Percentiles rank a stretch among this genome's conserved stretches.
These are phyloP conservation scores for Coremacera marginata DNA, from an alignment of 2,888 invertebrate species.

Conservation along the genomic window DNA sequence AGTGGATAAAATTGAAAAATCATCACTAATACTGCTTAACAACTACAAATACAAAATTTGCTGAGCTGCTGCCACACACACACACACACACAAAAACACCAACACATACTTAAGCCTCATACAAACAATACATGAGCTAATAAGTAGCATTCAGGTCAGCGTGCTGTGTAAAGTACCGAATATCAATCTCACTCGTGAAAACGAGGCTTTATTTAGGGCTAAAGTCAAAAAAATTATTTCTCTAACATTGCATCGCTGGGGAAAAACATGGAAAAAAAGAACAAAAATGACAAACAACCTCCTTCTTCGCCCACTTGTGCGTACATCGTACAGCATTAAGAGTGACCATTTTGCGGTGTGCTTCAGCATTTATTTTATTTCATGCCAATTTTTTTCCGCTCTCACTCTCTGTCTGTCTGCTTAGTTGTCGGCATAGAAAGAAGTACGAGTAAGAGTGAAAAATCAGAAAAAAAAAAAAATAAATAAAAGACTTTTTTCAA, in stretches of 20 bases:
- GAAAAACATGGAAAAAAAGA: neutral
- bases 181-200: constrained; percentile 17
- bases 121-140: neutral
- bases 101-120: neutral
- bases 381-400: neutral
- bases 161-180: constrained; percentile 10
- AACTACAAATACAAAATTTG: constrained; percentile 10
- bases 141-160: neutral
- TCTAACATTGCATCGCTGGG: neutral
- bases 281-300: neutral
- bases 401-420: neutral
- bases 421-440: neutral
- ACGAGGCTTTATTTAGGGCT: neutral
- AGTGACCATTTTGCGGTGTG: neutral
- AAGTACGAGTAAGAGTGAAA: neutral
- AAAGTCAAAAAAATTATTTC: constrained; percentile 9
- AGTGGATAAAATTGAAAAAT: constrained; percentile 2
- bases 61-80: neutral
- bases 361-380: neutral
- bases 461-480: neutral
- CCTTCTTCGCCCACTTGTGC: neutral
- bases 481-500: neutral
- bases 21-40: neutral
- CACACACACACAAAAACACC: neutral
- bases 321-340: neutral